Base-by-base conservation (phyloP, 2,113 vertebrate genomes). In the Columba janthina region DNA sequence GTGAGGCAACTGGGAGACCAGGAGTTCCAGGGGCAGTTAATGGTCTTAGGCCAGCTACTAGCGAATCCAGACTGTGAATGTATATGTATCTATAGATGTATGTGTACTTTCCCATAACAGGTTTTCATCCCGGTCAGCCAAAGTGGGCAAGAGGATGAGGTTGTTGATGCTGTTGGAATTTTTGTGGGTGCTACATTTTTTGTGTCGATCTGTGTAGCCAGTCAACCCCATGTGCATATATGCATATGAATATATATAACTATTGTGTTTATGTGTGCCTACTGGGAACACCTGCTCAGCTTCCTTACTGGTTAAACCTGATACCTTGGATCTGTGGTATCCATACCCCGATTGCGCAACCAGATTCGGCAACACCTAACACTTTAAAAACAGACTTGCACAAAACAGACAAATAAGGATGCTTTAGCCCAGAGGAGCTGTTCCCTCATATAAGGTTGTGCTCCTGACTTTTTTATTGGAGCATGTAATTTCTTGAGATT, bases 51-150 rank as follows among this genome's bases (percentile, higher is more conserved):
- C 20, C 11, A 32, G 17, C 20, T 38, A 18, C 24, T 51, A 9
- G 5, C 17, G 7, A 13, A 65, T n/a, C 10, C 32, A 48, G 50
- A 28, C 15, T 72, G 15, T 42, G 2, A 26, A 51, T 5, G 2
- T 21, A 3, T 34, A 1, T 51, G 0, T 14, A 20, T 71, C 13
- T 22, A 3, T 22, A 15, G 6, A 3, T 42, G 4, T 26, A 5
- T 44, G 12, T 32, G 4, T n/a, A 17, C 54, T 70, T 75, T 78
- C 25, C n/a, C 29, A 9, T 64, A 60, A 44, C 2, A 50, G 48
- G 15, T 51, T 76, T 89, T 80, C 40, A 46, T 62, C 29, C 6
- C 24, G 31, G 9, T 67, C 28, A 64, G 28, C 13, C 22, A 51
- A 57, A 50, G 7, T 50, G 11, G 9, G 31, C 40, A 66, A 81